Conservation (phyloP, 2,113 vertebrate genomes). For the Cyanoramphus novaezelandiae region DNA sequence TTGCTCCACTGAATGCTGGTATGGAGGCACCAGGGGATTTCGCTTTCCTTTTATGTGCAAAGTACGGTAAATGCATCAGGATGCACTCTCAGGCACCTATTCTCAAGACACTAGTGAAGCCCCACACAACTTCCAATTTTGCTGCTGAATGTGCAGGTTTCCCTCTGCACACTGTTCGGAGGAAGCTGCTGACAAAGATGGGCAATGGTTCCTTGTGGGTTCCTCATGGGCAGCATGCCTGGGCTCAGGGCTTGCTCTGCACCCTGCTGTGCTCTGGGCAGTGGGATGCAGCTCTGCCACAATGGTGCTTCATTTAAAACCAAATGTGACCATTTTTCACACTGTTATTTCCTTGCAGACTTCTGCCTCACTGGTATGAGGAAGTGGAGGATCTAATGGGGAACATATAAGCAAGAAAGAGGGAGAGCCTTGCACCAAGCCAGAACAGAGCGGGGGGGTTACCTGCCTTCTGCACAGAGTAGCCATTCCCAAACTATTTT, state of each 20-base stretch:
- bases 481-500: neutral
- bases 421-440: neutral
- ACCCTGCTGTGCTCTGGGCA: neutral
- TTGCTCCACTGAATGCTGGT: neutral
- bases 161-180: rapidly evolving
- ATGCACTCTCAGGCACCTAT: neutral
- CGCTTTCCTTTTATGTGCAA: neutral
- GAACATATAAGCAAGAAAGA: neutral
- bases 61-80: neutral
- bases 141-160: neutral
- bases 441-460: neutral
- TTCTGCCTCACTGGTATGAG: rapidly evolving
- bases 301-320: neutral
- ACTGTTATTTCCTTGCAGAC: neutral
- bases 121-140: neutral
- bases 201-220: neutral
- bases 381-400: neutral
- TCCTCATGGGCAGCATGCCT: neutral
- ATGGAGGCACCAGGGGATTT: neutral
- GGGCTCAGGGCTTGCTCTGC: neutral
- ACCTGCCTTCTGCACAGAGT: neutral
- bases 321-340: neutral
- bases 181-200: neutral
- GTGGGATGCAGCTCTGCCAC: neutral
- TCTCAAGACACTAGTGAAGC: neutral